These are phyloP conservation scores for Odocoileus hemionus DNA, from an alignment of 2,113 vertebrate species.

Conservation along the genomic window DNA sequence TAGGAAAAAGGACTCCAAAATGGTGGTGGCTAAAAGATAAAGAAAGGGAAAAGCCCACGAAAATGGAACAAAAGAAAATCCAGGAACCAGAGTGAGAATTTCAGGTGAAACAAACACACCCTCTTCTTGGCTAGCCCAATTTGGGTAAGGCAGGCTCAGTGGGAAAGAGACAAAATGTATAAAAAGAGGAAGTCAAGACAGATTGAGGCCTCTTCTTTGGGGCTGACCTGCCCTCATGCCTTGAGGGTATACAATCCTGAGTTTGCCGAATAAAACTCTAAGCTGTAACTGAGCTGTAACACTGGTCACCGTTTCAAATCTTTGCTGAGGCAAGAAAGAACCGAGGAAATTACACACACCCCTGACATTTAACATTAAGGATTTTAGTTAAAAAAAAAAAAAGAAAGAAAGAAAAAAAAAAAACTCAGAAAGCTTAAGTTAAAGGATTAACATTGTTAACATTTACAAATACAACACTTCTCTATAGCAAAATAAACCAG, in stretches of 20 bases:
- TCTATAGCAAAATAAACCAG: neutral
- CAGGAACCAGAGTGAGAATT: neutral
- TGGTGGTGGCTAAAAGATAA: neutral
- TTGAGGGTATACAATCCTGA: neutral
- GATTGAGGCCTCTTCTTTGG: neutral
- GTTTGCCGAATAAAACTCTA: neutral
- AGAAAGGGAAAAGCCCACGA: rapidly evolving
- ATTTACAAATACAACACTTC: neutral
- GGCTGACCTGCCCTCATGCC: neutral
- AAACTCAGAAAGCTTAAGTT: neutral
- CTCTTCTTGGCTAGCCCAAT: neutral
- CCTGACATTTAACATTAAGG: neutral
- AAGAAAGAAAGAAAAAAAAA: neutral
- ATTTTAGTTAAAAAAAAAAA: neutral
- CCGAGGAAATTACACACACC: neutral
- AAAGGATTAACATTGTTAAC: neutral
- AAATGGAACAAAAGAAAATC: neutral
- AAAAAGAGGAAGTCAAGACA: neutral
- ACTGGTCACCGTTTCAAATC: neutral
- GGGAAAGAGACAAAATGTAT: neutral
- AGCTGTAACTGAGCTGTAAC: neutral
- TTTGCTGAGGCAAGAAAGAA: neutral
- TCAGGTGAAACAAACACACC: neutral
- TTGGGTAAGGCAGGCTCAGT: neutral
- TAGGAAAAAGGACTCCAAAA: neutral